These are phyloP conservation scores for Aethina tumida DNA, from an alignment of 1,140 invertebrate species.

Conservation along the genomic window DNA sequence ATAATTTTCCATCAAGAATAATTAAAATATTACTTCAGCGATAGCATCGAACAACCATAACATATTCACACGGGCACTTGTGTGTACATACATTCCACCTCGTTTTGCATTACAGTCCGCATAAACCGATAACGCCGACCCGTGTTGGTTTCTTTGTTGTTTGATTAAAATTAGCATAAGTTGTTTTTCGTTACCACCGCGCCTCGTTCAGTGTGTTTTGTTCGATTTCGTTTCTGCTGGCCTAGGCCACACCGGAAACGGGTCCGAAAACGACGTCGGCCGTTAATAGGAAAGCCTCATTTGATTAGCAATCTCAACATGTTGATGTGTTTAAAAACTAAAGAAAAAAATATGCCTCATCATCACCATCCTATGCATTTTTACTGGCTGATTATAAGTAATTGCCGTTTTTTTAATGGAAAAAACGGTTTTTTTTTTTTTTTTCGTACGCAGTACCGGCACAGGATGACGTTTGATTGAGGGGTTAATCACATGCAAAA, in stretches of 20 bases:
- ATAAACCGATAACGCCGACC: neutral
- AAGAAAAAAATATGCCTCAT: conserved; percentile 20
- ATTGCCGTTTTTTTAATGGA: neutral
- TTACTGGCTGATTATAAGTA: conserved; percentile 21
- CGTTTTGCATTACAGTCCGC: neutral
- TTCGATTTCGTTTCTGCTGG: conserved; percentile 12
- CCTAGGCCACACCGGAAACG: conserved; percentile 15
- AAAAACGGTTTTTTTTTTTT: neutral
- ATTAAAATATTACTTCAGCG: too few relatives aligned
- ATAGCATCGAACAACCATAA: too few relatives aligned
- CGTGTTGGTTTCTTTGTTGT: conserved; percentile 1
- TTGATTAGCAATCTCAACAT: conserved; percentile 24
- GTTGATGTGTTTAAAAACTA: conserved; percentile 12
- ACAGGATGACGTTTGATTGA: too few relatives aligned
- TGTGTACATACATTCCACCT: too few relatives aligned
- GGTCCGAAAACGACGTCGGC: conserved; percentile 15
- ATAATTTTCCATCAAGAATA: too few relatives aligned
- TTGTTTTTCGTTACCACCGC: neutral
- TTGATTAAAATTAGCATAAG: conserved; percentile 9
- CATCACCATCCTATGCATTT: conserved; percentile 25
- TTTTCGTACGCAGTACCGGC: neutral
- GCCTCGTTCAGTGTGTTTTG: neutral
- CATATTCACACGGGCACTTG: too few relatives aligned
- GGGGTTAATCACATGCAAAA: too few relatives aligned
- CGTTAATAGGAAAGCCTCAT: conserved; percentile 24